These are phyloP conservation scores for Macroteleia sp. DNA, from an alignment of 2,888 invertebrate species.

Conservation along the genomic window DNA sequence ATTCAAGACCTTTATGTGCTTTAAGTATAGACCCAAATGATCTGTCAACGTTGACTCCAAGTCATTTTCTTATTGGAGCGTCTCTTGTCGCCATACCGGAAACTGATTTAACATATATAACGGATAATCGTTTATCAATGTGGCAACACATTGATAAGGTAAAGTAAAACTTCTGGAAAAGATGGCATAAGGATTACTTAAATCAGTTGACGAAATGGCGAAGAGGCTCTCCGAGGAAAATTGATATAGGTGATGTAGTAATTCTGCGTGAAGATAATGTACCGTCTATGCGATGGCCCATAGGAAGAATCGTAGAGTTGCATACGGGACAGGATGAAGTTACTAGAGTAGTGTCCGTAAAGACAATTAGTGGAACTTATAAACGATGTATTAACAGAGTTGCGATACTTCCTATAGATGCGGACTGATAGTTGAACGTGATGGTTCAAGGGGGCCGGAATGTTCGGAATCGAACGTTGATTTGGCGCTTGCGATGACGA, in stretches of 20 bases:
- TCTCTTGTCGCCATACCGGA: background rate
- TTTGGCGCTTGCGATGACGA: background rate
- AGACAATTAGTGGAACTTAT: background rate
- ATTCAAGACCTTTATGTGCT: constrained; percentile 8
- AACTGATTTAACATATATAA: background rate
- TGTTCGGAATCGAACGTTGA: background rate
- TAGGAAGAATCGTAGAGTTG: background rate
- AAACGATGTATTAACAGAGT: background rate
- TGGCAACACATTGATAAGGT: background rate
- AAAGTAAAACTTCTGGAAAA: background rate
- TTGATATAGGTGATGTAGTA: background rate
- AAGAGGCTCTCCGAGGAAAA: background rate
- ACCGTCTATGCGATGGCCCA: background rate
- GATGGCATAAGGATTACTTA: background rate
- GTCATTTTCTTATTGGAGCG: background rate
- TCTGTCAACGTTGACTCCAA: background rate
- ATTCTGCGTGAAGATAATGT: background rate
- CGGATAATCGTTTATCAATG: background rate
- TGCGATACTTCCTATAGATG: too few species aligned
- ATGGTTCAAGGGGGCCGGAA: too few species aligned
- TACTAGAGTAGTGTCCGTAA: background rate
- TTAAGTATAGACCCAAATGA: constrained; percentile 7
- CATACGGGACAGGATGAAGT: background rate
- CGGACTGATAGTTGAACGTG: too few species aligned
- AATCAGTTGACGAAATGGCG: background rate